Base-by-base conservation (phyloP, 1,140 invertebrate species). In the Ostrea denselamellosa region DNA sequence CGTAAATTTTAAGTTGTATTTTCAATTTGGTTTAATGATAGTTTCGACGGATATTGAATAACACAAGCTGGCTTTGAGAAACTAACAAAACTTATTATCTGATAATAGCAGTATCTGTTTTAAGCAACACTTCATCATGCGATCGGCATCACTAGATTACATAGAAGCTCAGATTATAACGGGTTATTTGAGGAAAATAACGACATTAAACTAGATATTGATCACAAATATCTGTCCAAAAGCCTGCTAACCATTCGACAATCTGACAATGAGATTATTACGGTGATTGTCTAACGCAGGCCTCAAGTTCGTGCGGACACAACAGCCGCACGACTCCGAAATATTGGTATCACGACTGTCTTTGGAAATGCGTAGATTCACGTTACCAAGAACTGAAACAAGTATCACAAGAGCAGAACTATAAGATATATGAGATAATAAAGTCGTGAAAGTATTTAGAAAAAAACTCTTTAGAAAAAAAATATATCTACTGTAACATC, bases 261-360 rank as follows among this genome's bases (percentile, higher is more conserved):
- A 28, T 12, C 68, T 25, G 68, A 77, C 68, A 77, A 77, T 34
- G 68, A 77, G 25, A 77, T 77, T 77, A 77, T 77, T 77, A 28
- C 68, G 9, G 68, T 28, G 68, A 77, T 77, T 77, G 68, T 77
- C 68, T 77, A 34, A 77, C 25, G 68, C 68, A 77, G 68, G 25
- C 68, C 25, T 77, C 9, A 14, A 34, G 68, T 77, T 25, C 68
- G 8, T 34, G 28, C 28, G 68, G 68, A 77, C 68, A 34, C 68
- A 77, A 5, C 56, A 19, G 5, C 56, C 56, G n/a, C 17, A 62
- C 19, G 17, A 62, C 56, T 62, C 14, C 56, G 14, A n/a, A 62
- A 19, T 17, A 62, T 44, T 44, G 34, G 34, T 44, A 44, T 44
- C 34, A 5, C 34, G 34, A 44, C 56, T 62, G 17, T n/a, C 17